These are phyloP conservation scores for Brachystomella parvula DNA, from an alignment of 1,140 invertebrate genomes.

Conservation along the genomic window DNA sequence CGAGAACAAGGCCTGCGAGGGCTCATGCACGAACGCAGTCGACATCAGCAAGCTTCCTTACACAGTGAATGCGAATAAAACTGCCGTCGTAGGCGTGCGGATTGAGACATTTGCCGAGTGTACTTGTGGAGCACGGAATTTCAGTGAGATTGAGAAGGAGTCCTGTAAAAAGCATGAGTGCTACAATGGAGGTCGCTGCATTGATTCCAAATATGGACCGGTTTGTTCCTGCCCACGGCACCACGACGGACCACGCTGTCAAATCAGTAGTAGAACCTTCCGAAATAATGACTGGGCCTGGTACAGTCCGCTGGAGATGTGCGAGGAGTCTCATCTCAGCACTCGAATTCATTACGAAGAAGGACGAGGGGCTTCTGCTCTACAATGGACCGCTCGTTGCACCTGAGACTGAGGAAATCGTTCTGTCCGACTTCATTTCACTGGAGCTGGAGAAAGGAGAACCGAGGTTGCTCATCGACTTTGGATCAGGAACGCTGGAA, in stretches of 20 bases:
- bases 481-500: constrained; percentile 87
- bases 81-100: constrained; percentile 82
- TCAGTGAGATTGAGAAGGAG: constrained; percentile 63
- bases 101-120: constrained; percentile 83
- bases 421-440: constrained; percentile 86
- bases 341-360: constrained; percentile 88
- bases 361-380: constrained; percentile 78
- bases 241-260: constrained; percentile 89
- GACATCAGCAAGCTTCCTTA: constrained; percentile 82
- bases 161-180: constrained; percentile 83
- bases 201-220: constrained; percentile 75
- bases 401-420: constrained; percentile 75
- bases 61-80: constrained; percentile 94
- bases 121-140: constrained; percentile 82
- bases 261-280: constrained; percentile 89
- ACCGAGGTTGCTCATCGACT: constrained; percentile 82
- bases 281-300: constrained; percentile 87
- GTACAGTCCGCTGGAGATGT: constrained; percentile 92
- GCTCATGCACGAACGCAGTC: constrained; percentile 85
- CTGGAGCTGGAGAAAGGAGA: constrained; percentile 84
- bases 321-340: constrained; percentile 86
- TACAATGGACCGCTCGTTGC: constrained; percentile 95
- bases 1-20: constrained; percentile 90
- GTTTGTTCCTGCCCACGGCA: constrained; percentile 72
- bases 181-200: constrained; percentile 88